Base-by-base conservation (phyloP, 2,113 vertebrate genomes). In the Bubo bubo region DNA sequence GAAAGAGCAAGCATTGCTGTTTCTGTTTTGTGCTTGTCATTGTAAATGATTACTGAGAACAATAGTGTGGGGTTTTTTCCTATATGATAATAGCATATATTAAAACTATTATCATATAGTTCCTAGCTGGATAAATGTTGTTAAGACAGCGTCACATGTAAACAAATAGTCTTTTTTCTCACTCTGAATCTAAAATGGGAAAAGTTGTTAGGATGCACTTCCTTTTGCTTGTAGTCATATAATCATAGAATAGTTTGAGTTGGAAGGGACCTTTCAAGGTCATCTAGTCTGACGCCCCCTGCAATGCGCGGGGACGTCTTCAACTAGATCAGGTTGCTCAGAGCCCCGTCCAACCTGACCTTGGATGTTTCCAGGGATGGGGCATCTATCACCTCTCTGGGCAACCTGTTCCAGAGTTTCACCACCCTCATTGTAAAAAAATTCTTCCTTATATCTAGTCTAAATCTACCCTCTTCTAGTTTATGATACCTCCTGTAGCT, bases 41-140 rank as follows among this genome's bases (percentile, higher is more conserved):
- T 80, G 8, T 53, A 68, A 84, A 63, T 47, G 4, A 28, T 75
- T 71, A 10, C 14, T 79, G 62, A 71, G 23, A 79, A 22, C 13
- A 47, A 14, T 9, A 19, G 22, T 14, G 19, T 17, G 28, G 2
- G 0, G 0, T 5, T 52, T 81, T 71, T 64, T 49, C 28, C 27
- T 50, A 4, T 52, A 14, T 24, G 26, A 12, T 43, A 67, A 24
- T 58, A 37, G 13, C 18, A 20, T 49, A 32, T 71, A 80, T 86
- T 23, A 28, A 63, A 92, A 45, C 35, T 84, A 2, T 30, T 70
- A 26, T 58, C 45, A 14, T 49, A 10, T 19, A 8, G 15, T 53
- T 84, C 77, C 24, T 55, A 35, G 23, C 3, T 75, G 37, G 28
- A 24, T 80, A 45, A 72, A 62, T 53, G n/a, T 37, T 63, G 18